These are phyloP conservation scores for Drosophila ironensis DNA, from an alignment of 1,140 invertebrate species.

Conservation along the genomic window DNA sequence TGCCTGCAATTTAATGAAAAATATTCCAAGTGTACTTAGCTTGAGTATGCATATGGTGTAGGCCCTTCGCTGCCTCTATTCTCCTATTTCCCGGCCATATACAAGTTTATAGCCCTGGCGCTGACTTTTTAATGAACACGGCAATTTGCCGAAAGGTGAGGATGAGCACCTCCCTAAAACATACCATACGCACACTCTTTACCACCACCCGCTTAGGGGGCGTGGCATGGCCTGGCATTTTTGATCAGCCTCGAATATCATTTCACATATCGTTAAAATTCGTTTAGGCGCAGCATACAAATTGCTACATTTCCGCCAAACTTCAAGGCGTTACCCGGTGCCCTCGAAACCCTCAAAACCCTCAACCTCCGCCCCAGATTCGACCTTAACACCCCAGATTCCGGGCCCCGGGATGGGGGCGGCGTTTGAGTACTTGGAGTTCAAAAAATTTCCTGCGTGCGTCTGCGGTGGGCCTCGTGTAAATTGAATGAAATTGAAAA, in stretches of 20 bases:
- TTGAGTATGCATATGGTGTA: slow-evolving; percentile 42
- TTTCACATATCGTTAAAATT: slow-evolving; percentile 81
- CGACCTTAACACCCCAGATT: background rate
- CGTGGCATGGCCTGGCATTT: slow-evolving; percentile 52
- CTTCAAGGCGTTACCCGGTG: slow-evolving; percentile 44
- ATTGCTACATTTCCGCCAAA: slow-evolving; percentile 78
- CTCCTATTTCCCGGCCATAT: slow-evolving; percentile 16
- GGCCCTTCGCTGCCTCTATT: slow-evolving; percentile 6
- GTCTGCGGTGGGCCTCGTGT: slow-evolving; percentile 63
- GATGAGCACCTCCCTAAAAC: slow-evolving; percentile 18
- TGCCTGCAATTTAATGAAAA: slow-evolving; percentile 17
- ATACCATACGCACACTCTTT: slow-evolving; percentile 5
- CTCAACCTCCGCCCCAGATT: background rate
- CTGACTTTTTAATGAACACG: slow-evolving; percentile 78
- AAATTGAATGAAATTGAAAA: slow-evolving; percentile 81
- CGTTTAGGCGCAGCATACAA: slow-evolving; percentile 79
- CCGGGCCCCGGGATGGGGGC: background rate
- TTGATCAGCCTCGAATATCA: slow-evolving; percentile 78
- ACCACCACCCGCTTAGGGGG: slow-evolving; percentile 9
- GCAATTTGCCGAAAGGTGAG: slow-evolving; percentile 74
- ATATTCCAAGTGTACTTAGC: slow-evolving; percentile 34
- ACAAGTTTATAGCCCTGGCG: slow-evolving; percentile 65
- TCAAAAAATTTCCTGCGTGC: slow-evolving; percentile 63
- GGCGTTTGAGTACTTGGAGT: slow-evolving; percentile 44
- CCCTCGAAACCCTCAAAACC: background rate